Base-by-base conservation (phyloP, 2,113 vertebrate genomes). In the Anarhynchus alexandrinus region DNA sequence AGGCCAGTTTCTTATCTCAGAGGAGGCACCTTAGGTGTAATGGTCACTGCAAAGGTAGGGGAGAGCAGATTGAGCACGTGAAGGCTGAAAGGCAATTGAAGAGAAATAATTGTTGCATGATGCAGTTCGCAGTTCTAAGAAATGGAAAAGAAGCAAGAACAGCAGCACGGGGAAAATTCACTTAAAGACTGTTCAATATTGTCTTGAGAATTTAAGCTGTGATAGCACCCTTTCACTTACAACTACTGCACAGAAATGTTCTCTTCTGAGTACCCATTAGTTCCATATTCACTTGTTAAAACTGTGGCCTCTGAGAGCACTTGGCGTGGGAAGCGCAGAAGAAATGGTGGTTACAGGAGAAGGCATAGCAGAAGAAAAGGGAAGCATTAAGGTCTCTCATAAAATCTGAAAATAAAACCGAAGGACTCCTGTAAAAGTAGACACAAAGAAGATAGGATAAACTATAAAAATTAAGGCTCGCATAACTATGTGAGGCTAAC, bases 101-200 rank as follows among this genome's bases (percentile, higher is more conserved):
- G 52, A 65, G 18, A 45, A 76, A 19, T 29, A 47, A 76, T 38
- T 59, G 12, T 21, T 0, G 0, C 34, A n/a, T 32, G 3, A 58
- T 22, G 11, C 15, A 61, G 40, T 59, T 64, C 5, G 2, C 14
- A 32, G 21, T 66, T 86, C 34, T 58, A 69, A 61, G 54, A 65
- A 83, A 51, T 10, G 4, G 17, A 70, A 93, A 73, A 73, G 29
- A 78, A 84, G 21, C 9, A 47, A 76, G 47, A 85, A 49, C 18
- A 74, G 19, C 1, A 3, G 67, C 13, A 69, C 61, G 10, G 34
- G 13, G 9, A 52, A 3, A 92, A 69, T 14, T 76, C 23, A 32
- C 32, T 49, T 65, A 14, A 42, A 71, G 32, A 21, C 30, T 43
- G 16, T 76, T 90, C 62, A 30, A 11, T 49, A 7, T 2, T 15